phyloP scores from a whole-genome alignment of 2,113 vertebrate genomes.

The Poecile atricapillus region DNA sequence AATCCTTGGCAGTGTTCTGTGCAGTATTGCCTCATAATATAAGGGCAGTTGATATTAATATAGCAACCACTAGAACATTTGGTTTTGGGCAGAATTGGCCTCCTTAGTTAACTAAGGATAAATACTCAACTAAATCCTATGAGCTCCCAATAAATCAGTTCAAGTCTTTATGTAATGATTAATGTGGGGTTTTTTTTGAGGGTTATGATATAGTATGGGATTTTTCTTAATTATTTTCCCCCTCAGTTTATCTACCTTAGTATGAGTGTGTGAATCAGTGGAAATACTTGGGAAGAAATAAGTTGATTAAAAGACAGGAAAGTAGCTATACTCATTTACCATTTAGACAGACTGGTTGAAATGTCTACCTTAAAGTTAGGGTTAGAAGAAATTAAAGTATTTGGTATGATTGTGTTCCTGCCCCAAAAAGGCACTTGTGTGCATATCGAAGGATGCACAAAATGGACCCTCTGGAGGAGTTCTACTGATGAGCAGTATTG shows the following conservation, averaged over 20 bases:
- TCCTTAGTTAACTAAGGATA: neutral
- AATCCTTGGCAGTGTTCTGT: neutral
- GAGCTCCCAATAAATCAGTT: neutral
- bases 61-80: neutral
- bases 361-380: neutral
- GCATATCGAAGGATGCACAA: neutral
- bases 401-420: neutral
- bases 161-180: neutral
- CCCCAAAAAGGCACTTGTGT: fast-evolving
- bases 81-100: neutral
- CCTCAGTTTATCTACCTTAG: neutral
- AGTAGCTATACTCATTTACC: neutral
- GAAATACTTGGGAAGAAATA: neutral
- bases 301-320: neutral
- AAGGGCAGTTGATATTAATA: neutral
- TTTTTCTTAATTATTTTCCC: neutral
- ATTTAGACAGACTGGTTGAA: neutral
- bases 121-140: neutral
- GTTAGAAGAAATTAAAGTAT: neutral
- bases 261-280: neutral
- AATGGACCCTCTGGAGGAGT: neutral
- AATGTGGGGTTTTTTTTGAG: neutral
- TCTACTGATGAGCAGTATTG: neutral
- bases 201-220: neutral
- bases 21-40: neutral